phyloP scores from a whole-genome alignment of 2,888 invertebrate genomes.

The Chrysopilus asiliformis region DNA sequence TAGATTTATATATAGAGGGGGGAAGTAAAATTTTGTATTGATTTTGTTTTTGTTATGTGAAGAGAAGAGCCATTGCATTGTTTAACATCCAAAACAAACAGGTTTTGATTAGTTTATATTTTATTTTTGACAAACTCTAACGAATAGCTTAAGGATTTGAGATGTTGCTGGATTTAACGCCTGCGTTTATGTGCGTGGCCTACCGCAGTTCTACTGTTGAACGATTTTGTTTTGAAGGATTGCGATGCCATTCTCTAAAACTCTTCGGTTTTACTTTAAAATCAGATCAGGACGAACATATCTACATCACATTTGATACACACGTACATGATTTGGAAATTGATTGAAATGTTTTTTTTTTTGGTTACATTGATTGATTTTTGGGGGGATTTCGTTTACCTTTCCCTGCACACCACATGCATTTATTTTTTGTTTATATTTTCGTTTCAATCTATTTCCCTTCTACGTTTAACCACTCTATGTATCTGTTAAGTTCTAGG shows the following conservation, averaged over 20 bases:
- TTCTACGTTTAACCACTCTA: conserved; percentile 5
- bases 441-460: conserved; percentile 14
- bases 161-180: too few relatives aligned
- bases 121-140: conserved; percentile 4
- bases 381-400: too few relatives aligned
- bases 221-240: conserved; percentile 4
- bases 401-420: too few relatives aligned
- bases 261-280: conserved; percentile 1
- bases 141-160: neutral
- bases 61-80: conserved; percentile 1
- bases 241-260: conserved; percentile 1
- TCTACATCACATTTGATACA: neutral
- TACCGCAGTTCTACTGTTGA: too few relatives aligned
- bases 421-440: too few relatives aligned
- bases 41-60: conserved; percentile 16
- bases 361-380: too few relatives aligned
- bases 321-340: too few relatives aligned
- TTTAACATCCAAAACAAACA: conserved; percentile 1
- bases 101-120: conserved; percentile 2
- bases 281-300: conserved; percentile 1
- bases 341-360: conserved; percentile 15
- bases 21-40: conserved; percentile 18
- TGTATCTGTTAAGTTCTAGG: too few relatives aligned
- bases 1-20: conserved; percentile 20
- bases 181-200: too few relatives aligned